Conservation (phyloP, 2,113 vertebrate species). For the Atlantisia rogersi region DNA sequence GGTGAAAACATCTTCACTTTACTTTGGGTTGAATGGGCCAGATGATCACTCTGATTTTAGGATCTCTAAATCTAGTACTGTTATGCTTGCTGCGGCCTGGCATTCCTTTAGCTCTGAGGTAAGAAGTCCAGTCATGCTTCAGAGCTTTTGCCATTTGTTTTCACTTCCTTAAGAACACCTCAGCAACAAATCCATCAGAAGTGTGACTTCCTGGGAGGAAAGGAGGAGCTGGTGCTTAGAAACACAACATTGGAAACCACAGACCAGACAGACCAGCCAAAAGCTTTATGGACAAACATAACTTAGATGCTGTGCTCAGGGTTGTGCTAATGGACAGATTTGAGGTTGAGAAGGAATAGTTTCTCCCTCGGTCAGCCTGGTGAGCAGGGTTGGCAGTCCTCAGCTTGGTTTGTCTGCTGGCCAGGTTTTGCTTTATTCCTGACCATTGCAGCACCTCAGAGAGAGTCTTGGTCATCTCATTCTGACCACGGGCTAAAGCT, state of each 20-base stretch:
- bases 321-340: background rate
- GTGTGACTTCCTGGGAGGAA: constrained; percentile 7
- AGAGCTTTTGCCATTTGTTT: constrained; percentile 9
- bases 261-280: background rate
- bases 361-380: background rate
- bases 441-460: background rate
- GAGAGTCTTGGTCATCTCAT: background rate
- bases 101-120: background rate
- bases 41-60: background rate
- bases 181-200: background rate
- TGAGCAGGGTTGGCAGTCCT: background rate
- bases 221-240: background rate
- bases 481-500: background rate
- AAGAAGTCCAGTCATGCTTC: background rate
- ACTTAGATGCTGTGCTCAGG: background rate
- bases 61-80: background rate
- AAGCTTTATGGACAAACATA: background rate
- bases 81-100: background rate
- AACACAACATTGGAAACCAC: background rate
- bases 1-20: background rate
- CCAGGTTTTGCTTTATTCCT: background rate
- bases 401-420: background rate
- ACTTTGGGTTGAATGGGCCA: background rate
- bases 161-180: constrained; percentile 21
- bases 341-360: background rate